Percentiles rank a stretch among this genome's conserved stretches.
These are phyloP conservation scores for Metalampra italica DNA, from an alignment of 2,888 invertebrate species.

Conservation along the genomic window DNA sequence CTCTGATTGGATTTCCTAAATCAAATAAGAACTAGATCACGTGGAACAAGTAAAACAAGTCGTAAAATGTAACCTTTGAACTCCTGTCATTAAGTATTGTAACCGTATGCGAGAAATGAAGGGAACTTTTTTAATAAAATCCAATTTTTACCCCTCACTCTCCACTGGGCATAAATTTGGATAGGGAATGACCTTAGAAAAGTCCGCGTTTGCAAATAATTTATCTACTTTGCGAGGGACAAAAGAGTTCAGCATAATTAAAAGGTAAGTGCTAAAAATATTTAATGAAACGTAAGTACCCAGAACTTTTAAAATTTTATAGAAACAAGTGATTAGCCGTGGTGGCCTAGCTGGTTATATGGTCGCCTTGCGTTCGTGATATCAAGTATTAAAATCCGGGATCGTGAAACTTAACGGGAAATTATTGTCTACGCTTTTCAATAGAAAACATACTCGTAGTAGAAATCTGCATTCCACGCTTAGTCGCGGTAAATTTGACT, in stretches of 20 bases:
- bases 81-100: conserved; percentile 31
- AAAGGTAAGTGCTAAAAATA: conserved; percentile 16
- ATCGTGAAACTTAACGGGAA: no score
- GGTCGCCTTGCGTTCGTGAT: no score
- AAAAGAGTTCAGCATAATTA: conserved; percentile 34
- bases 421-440: no score
- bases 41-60: neutral
- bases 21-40: no score
- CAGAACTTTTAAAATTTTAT: neutral
- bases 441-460: no score
- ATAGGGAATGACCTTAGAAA: conserved; percentile 47
- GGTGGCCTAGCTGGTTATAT: no score
- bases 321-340: no score
- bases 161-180: conserved; percentile 53
- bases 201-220: conserved; percentile 46
- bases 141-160: conserved; percentile 36
- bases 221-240: conserved; percentile 33
- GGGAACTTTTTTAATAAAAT: conserved; percentile 70
- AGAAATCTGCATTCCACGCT: no score
- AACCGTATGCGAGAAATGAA: conserved; percentile 27
- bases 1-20: no score
- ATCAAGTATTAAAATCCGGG: no score
- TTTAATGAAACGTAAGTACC: neutral
- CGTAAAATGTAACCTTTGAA: conserved; percentile 23
- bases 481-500: no score